Percentiles rank a stretch among this genome's conserved stretches.
phyloP scores from a whole-genome alignment of 2,113 vertebrate species.

The Anser cygnoides region DNA sequence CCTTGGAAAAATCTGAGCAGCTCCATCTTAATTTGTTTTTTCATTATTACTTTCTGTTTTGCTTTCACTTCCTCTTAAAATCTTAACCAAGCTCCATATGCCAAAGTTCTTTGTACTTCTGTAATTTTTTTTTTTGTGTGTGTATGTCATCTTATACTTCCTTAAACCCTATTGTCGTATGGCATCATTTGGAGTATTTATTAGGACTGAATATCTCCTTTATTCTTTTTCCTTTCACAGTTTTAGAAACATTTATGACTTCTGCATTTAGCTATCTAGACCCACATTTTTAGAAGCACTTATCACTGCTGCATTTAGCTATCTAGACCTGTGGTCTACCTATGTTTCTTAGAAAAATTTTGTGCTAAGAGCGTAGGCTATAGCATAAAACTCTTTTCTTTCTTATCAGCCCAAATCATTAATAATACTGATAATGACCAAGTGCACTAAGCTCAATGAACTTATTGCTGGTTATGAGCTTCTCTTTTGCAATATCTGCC shows the following conservation, averaged over 20 bases:
- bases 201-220: neutral
- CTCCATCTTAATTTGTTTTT: neutral
- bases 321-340: neutral
- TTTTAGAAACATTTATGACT: neutral
- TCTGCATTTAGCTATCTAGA: neutral
- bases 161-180: neutral
- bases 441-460: neutral
- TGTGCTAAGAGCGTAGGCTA: neutral
- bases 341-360: neutral
- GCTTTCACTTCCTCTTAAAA: slow-evolving; percentile 31
- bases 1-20: neutral
- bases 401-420: neutral
- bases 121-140: slow-evolving; percentile 9
- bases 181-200: neutral
- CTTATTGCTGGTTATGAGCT: neutral
- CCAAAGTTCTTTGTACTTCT: neutral
- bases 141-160: neutral
- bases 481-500: neutral
- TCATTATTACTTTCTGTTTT: neutral
- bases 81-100: neutral
- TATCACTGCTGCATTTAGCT: neutral
- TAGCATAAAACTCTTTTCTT: neutral
- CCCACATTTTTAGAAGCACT: neutral
- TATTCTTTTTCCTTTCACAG: neutral
- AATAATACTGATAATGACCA: neutral